Base-by-base conservation (phyloP, 2,888 invertebrate species). In the Aspidiotus rigidus region DNA sequence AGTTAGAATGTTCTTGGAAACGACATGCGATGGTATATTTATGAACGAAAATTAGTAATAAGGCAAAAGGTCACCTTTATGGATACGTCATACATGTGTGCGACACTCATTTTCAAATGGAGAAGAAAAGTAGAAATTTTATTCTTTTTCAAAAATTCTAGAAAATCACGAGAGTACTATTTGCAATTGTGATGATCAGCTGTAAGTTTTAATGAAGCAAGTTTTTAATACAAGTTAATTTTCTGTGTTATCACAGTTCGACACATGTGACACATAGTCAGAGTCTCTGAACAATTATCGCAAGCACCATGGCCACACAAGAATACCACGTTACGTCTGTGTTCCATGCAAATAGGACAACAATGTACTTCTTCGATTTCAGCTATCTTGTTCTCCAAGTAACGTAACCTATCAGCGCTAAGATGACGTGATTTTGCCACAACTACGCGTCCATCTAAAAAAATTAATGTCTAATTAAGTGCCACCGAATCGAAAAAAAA, bases 221-320 rank as follows among this genome's bases (percentile, higher is more conserved):
- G 28, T 28, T 28, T 28, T 73, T 67, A 81, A 73, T 83, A 85
- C 55, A 85, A 77, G 75, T 83, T 83, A 73, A 89, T 89, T 77
- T 86, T 88, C 77, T 86, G 85, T 66, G 85, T 85, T 74, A 89
- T 89, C 13, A 85, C 83, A 77, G 87, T 86, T 59, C 89, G 82
- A 79, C 89, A 89, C 90, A 93, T 92, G 79, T 92, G 92, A 79
- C 92, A 93, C 17, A 85, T 88, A 75, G 86, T 85, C 49, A 93
- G 79, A 0, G 91, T 88, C 72, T 87, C 86, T 0, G 91, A 88
- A 77, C 93, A 93, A 73, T 84, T 84, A 66, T 86, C 85, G 77
- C 93, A 93, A 13, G 91, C 88, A 28, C 88, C 87, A 75, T 93
- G 93, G 1, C 93, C 93, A 75, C 93, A 93, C n/a, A 91, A 80